These are phyloP conservation scores for Brachyistius frenatus DNA, from an alignment of 2,113 vertebrate genomes.

Conservation along the genomic window DNA sequence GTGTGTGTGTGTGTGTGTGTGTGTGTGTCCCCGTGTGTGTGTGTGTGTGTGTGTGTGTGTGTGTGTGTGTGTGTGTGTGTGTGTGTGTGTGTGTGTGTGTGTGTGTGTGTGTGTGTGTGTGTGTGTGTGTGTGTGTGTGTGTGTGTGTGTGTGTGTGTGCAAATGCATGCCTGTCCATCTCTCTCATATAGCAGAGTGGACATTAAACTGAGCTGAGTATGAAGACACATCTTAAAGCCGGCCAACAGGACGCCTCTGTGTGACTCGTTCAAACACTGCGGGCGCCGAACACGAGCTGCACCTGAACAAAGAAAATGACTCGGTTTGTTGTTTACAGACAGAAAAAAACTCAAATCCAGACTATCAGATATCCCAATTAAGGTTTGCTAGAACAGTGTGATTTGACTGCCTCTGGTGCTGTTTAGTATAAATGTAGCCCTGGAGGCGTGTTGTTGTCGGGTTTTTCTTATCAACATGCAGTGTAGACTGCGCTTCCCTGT, in stretches of 20 bases:
- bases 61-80: too few relatives aligned
- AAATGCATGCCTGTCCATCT: background rate
- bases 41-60: background rate
- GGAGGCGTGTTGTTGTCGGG: slow-evolving; percentile 45
- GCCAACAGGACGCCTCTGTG: background rate
- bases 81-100: too few relatives aligned
- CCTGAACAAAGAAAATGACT: slow-evolving; percentile 7
- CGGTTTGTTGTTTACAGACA: slow-evolving; percentile 31
- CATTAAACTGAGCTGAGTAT: slow-evolving; percentile 10
- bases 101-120: too few relatives aligned
- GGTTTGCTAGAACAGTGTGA: slow-evolving; percentile 32
- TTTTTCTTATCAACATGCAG: slow-evolving; percentile 55
- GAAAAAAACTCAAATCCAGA: background rate
- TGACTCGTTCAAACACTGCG: background rate
- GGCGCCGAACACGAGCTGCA: background rate
- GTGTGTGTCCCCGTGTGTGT: too few relatives aligned
- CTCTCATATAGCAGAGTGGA: background rate
- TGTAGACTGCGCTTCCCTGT: slow-evolving; percentile 32
- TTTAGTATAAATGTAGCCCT: slow-evolving; percentile 49
- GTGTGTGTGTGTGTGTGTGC: background rate
- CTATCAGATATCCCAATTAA: slow-evolving; percentile 58
- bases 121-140: too few relatives aligned
- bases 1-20: too few relatives aligned
- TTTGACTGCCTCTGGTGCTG: slow-evolving; percentile 31
- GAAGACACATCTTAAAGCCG: background rate